Conservation (phyloP, 2,113 vertebrate genomes). For the Zeus faber region DNA sequence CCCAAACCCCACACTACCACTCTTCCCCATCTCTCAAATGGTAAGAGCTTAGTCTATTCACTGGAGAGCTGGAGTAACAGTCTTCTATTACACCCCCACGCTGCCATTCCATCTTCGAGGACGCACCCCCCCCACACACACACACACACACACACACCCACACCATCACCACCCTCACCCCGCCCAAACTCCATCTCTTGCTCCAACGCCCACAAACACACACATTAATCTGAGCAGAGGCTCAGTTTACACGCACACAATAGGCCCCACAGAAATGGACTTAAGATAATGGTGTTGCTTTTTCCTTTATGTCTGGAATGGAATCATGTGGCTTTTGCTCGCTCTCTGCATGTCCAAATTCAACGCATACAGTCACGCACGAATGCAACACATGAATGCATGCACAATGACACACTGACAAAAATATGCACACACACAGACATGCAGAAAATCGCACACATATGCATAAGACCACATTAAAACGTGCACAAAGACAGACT, state of each 20-base stretch:
- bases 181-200: conserved; percentile 1
- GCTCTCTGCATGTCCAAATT: conserved; percentile 7
- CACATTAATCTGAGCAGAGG: conserved; percentile 67
- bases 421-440: not conserved
- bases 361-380: conserved; percentile 19
- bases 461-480: not conserved
- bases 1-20: not conserved
- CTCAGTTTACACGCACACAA: conserved; percentile 75
- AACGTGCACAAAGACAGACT: not conserved
- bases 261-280: conserved; percentile 72
- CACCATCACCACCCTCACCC: not conserved
- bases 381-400: not conserved
- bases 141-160: too few species aligned
- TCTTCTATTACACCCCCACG: conserved; percentile 19
- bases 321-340: conserved; percentile 49
- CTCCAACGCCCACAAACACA: conserved; percentile 30
- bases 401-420: not conserved
- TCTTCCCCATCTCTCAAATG: conserved; percentile 40
- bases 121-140: too few species aligned
- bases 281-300: conserved; percentile 78
- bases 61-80: conserved; percentile 57
- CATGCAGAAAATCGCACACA: not conserved
- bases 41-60: conserved; percentile 57
- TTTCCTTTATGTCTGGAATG: conserved; percentile 77
- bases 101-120: conserved; percentile 1